Evolutionary conservation across 2,113 vertebrate species (phyloP), one percentile per base, ranked within the genome.

Genomic region (Ifrita kowaldi): DNA sequence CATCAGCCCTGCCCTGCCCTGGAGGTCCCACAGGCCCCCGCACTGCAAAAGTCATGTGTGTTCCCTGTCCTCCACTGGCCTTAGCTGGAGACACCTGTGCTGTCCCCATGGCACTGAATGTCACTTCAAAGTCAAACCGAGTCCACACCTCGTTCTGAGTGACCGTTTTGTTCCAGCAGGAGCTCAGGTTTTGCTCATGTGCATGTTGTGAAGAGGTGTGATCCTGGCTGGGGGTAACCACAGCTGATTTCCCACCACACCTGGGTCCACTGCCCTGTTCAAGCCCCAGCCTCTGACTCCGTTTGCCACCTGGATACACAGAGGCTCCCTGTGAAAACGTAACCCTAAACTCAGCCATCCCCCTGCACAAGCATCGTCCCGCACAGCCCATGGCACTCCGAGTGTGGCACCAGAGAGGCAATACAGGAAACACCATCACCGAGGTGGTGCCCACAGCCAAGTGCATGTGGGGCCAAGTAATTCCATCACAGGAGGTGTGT

Each of bases 321-420:
- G 75, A 49, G 8, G 14, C 4, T 65, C 7, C 19, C 10, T 19
- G 9, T 10, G 73, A 84, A 89, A 59, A 70, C 14, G 33, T 13
- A 41, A 71, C 67, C 81, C 80, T 57, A 27, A 91, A 20, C 11
- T 49, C 46, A 81, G 41, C 44, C 3, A 1, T 42, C 7, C 30
- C 52, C 6, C 1, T 1, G 16, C 19, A 49, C 27, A 14, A 47
- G 9, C 52, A 42, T 26, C 0, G 0, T 12, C 39, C 73, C 26
- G 33, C 30, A 21, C 8, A 7, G 35, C 9, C 15, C 49, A 49
- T 2, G 6, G 50, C 35, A 24, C 68, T 57, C 20, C 0, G 0
- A 10, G 23, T 35, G 19, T 28, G 18, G 62, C 41, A 47, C 6
- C 2, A 1, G 33, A 18, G 33, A 19, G 15, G 28, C 24, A 33